A percentile compares a stretch with the other conserved stretches of the same genome.
Evolutionary conservation across 2,888 invertebrate genomes (phyloP).

Genomic region (Brachyptera putata): DNA sequence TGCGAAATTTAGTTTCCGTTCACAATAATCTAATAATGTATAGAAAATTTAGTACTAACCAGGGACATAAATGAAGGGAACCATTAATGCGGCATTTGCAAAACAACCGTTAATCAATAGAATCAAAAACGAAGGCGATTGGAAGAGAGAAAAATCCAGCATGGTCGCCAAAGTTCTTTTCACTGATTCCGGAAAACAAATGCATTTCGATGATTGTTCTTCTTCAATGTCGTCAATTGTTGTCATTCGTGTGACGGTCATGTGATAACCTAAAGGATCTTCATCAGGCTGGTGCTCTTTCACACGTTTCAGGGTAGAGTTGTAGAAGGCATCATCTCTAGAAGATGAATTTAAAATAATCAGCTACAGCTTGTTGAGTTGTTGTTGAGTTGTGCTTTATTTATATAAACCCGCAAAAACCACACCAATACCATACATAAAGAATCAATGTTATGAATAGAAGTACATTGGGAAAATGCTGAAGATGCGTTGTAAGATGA

Average conservation of each 20-base stretch:
- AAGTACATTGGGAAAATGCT: no score
- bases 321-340: conserved; percentile 83
- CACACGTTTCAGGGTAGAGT: conserved; percentile 76
- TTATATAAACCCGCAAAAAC: no score
- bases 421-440: no score
- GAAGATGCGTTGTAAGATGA: no score
- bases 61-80: conserved; percentile 79
- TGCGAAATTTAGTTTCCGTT: no score
- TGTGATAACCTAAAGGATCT: conserved; percentile 74
- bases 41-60: conserved; percentile 42
- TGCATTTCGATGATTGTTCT: conserved; percentile 55
- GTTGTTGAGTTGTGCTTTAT: no score
- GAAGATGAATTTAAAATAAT: no score
- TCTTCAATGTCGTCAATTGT: conserved; percentile 68
- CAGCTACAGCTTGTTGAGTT: no score
- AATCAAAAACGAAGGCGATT: conserved; percentile 82
- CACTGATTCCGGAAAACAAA: conserved; percentile 73
- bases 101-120: conserved; percentile 85
- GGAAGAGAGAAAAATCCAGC: conserved; percentile 81
- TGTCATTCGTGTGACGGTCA: conserved; percentile 76
- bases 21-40: no score
- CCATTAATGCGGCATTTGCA: conserved; percentile 93
- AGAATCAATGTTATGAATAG: no score
- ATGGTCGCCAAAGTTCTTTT: conserved; percentile 72
- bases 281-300: conserved; percentile 59